Evolutionary conservation across 2,888 invertebrate genomes (phyloP), one percentile per base, ranked within the genome.

Genomic region (Chymomyza amoena): DNA sequence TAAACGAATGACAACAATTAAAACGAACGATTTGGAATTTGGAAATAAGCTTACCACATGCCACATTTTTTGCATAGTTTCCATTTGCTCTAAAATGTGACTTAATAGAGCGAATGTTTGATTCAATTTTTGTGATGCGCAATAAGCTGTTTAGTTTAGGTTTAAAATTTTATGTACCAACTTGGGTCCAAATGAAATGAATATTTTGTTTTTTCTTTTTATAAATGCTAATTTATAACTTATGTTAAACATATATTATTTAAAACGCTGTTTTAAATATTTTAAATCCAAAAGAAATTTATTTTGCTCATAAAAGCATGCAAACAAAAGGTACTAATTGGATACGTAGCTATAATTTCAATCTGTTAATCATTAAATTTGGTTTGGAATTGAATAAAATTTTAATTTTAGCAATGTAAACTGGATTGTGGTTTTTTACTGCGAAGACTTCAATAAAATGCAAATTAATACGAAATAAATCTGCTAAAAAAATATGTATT

Each of bases 381-480:
- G 51, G 51, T 52, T 51, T 54, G 16, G 16, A 54, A n/a, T 54
- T 16, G 15, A 54, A 62, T 62, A 50, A 18, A 54, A 16, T 10
- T 67, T 36, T 9, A 56, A 36, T 52, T 28, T 32, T 13, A 45
- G 39, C 39, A 45, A 13, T 13, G 39, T 1, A 45, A 45, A 45
- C 13, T 45, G 13, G 13, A 7, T 32, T 32, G 9, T 45, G 39
- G 10, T 45, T 45, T 77, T 81, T 84, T 84, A 81, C 78, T 87
- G 32, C 32, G 32, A 32, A 32, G 25, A 25, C 25, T 25, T 25
- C 4, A 25, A 25, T 25, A 25, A 25, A 25, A 25, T 25, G 25
- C 25, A 25, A 25, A 25, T 25, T 25, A 25, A 25, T 4, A 25
- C 25, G 4, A 25, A 1, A 25, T 4, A 25, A 25, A 25, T 25